Percentiles rank a stretch among this genome's conserved stretches.
Conservation (phyloP, 2,113 vertebrate genomes). For the Beaufortia kweichowensis region DNA sequence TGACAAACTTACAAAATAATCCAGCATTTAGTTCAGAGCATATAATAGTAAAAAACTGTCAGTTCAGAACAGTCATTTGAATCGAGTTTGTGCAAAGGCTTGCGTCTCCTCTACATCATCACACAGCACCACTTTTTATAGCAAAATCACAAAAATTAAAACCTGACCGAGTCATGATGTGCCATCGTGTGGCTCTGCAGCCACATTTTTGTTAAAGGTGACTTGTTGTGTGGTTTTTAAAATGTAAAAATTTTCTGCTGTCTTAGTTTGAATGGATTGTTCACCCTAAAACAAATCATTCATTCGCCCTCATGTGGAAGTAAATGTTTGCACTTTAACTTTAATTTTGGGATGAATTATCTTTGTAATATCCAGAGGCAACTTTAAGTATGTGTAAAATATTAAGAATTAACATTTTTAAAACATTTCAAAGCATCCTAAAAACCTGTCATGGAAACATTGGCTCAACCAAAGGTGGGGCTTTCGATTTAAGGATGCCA, state of each 20-base stretch:
- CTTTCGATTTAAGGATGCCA: not conserved
- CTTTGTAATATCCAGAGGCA: too few species aligned
- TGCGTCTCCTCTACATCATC: not conserved
- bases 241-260: too few species aligned
- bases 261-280: too few species aligned
- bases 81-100: conserved; percentile 41
- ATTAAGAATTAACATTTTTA: not conserved
- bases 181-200: conserved; percentile 43
- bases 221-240: not conserved
- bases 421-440: not conserved
- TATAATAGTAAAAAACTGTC: not conserved
- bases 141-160: conserved; percentile 16
- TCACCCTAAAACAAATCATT: too few species aligned
- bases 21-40: not conserved
- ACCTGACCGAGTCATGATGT: conserved; percentile 45
- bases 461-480: not conserved
- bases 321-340: too few species aligned
- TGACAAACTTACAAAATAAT: not conserved
- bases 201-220: not conserved
- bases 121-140: conserved; percentile 6
- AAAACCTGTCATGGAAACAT: not conserved
- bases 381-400: too few species aligned
- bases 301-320: too few species aligned
- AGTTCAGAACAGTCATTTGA: conserved; percentile 3
- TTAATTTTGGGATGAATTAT: too few species aligned